Base-by-base conservation (phyloP, 1,140 invertebrate genomes). In the Lysiphlebus fabarum region DNA sequence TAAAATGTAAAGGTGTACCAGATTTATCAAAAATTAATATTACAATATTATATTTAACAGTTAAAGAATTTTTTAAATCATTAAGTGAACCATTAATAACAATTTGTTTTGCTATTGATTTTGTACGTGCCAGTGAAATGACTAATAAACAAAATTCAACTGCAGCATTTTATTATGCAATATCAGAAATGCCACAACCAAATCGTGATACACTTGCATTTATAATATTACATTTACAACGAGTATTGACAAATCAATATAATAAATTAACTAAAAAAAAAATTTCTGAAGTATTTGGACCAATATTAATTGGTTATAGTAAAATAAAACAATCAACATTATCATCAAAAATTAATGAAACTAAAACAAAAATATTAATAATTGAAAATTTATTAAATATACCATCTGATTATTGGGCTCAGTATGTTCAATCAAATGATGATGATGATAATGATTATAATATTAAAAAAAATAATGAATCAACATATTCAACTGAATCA, bases 141-240 rank as follows among this genome's bases (percentile, higher is more conserved):
- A 58, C 63, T 7, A 82, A 86, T 67, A 76, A 78, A 59, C 71
- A 79, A 17, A 83, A 86, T 60, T 72, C 74, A 4, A 79, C 83
- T 26, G 80, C 83, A 34, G 81, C 78, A 36, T 62, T 93, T 34
- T 86, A 85, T 70, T 81, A 87, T 64, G 84, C 86, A 2, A 84
- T 95, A 60, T 81, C 84, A 11, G 81, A 88, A 61, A 72, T 96
- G 41, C 93, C 93, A 5, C 84, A 85, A 56, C 85, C 93, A 1
- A 96, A 96, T 75, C 82, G 90, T 37, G 92, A 96, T 69, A 95
- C 92, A 1, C 72, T 96, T 33, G 91, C 93, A 3, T 95, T 87
- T 69, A 71, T 96, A 4, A 84, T 93, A 41, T 72, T 92, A 5
- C 93, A 96, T 79, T 83, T 95, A 44, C 89, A 92, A 75, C 86